These are phyloP conservation scores for Bathynomus jamesi DNA, from an alignment of 1,140 invertebrate species.

Conservation along the genomic window DNA sequence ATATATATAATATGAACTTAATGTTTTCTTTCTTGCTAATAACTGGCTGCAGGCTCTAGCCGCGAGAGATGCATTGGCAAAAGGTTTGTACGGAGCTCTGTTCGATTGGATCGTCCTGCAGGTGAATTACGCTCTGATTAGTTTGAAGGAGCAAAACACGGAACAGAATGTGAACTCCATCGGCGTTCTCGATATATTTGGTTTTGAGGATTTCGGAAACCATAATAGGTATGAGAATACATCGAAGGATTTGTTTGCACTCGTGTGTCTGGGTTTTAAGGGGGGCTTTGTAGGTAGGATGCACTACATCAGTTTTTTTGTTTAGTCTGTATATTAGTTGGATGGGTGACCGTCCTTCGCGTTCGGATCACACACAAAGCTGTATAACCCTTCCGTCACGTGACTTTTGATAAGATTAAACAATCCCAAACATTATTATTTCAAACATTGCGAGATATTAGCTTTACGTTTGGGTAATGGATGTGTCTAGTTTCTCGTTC, in stretches of 20 bases:
- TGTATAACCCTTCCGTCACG: too few relatives aligned
- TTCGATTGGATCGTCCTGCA: slow-evolving; percentile 98
- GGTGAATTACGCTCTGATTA: slow-evolving; percentile 69
- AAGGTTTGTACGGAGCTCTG: slow-evolving; percentile 89
- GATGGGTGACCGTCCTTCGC: too few relatives aligned
- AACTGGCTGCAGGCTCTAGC: slow-evolving; percentile 88
- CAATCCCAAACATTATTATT: too few relatives aligned
- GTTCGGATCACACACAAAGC: too few relatives aligned
- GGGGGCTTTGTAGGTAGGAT: neutral
- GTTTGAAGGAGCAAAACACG: slow-evolving; percentile 60
- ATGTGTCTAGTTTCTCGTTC: too few relatives aligned
- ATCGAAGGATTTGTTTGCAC: neutral
- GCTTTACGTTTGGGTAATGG: too few relatives aligned
- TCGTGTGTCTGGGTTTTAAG: neutral
- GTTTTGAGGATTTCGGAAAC: slow-evolving; percentile 78
- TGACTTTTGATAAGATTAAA: too few relatives aligned
- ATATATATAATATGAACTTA: neutral
- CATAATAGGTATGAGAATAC: slow-evolving; percentile 39
- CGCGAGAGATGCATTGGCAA: slow-evolving; percentile 90
- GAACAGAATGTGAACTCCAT: slow-evolving; percentile 82
- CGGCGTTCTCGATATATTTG: slow-evolving; percentile 93
- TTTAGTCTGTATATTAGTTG: too few relatives aligned
- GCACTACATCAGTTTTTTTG: too few relatives aligned
- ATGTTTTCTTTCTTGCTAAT: too few relatives aligned
- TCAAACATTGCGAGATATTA: too few relatives aligned